Percentiles rank a stretch among this genome's conserved stretches.
Evolutionary conservation across 1,140 invertebrate species (phyloP).

Genomic region (Lamellibrachia luymesi): DNA sequence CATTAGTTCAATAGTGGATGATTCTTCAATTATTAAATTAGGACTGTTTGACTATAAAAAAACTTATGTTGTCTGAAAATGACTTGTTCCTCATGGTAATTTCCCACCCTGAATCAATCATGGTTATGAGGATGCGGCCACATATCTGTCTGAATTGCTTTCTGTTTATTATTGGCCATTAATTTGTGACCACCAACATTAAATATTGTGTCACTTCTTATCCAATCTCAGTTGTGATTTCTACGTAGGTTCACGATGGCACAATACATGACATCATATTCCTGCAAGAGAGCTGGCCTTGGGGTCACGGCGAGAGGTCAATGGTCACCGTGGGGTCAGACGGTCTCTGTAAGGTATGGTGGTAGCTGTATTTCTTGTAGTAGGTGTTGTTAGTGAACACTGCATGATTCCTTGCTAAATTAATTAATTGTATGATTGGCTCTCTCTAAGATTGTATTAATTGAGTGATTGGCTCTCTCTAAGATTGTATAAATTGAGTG

Average conservation of each 20-base stretch:
- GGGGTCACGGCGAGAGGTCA: constrained; percentile 53
- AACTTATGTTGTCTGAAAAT: neutral
- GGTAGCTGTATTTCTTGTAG: neutral
- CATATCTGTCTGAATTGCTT: neutral
- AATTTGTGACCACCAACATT: neutral
- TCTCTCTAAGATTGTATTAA: neutral
- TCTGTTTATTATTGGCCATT: neutral
- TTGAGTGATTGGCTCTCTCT: neutral
- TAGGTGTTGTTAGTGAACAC: neutral
- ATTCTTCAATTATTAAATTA: neutral
- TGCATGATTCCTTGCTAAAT: neutral
- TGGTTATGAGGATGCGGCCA: no score
- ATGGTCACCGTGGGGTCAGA: constrained; percentile 56
- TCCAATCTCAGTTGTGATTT: neutral
- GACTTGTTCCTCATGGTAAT: neutral
- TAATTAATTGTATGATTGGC: neutral
- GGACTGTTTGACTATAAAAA: neutral
- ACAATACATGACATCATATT: constrained; percentile 59
- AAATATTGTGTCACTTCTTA: neutral
- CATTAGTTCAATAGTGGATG: neutral
- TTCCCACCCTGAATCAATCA: no score
- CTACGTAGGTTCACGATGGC: constrained; percentile 55
- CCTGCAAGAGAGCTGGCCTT: constrained; percentile 60
- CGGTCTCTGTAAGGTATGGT: constrained; percentile 56
- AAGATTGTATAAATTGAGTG: neutral